phyloP scores from a whole-genome alignment of 2,797 vertebrate genomes.

The Cuniculus paca region DNA sequence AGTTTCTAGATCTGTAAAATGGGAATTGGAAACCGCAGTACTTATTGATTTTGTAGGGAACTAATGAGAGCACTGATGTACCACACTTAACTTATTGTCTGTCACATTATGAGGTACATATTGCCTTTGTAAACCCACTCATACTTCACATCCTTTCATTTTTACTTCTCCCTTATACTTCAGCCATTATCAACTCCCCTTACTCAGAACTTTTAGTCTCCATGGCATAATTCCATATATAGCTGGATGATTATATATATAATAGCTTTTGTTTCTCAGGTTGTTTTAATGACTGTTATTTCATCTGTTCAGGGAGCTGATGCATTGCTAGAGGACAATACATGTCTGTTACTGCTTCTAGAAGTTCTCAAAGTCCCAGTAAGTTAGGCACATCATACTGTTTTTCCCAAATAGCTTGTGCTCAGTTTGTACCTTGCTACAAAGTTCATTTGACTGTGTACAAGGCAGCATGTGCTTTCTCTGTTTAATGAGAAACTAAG shows the following conservation, averaged over 20 bases:
- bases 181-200: neutral
- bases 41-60: neutral
- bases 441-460: constrained; percentile 48
- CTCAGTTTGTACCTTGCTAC: constrained; percentile 19
- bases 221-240: neutral
- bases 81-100: neutral
- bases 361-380: constrained; percentile 19
- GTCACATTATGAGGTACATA: neutral
- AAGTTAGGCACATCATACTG: neutral
- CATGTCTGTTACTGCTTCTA: neutral
- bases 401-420: neutral
- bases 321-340: neutral
- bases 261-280: neutral
- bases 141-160: neutral
- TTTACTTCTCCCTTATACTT: constrained; percentile 26
- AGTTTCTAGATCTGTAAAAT: constrained; percentile 27
- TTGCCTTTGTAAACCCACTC: neutral
- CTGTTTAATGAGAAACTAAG: constrained; percentile 11
- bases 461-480: neutral
- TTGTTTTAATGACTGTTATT: neutral
- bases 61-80: neutral
- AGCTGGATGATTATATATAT: neutral
- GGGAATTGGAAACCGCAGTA: neutral
- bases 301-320: constrained; percentile 28
- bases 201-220: neutral